A percentile compares a stretch with the other conserved stretches of the same genome.
phyloP scores from a whole-genome alignment of 2,888 invertebrate genomes.

The Pegoplata infirma region DNA sequence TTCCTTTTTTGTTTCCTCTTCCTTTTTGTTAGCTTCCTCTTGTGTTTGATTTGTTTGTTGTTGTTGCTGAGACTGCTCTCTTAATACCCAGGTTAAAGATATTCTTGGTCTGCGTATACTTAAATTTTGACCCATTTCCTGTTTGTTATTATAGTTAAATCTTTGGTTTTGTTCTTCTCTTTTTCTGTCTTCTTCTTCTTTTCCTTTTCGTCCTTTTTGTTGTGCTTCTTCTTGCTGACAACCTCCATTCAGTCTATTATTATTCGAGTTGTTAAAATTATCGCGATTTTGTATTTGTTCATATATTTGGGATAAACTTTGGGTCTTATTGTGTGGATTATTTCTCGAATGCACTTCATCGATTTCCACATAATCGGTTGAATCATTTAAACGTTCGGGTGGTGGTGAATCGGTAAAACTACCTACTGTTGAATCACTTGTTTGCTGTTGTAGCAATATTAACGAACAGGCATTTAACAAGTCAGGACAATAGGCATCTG shows the following conservation, averaged over 20 bases:
- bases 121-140: constrained; percentile 80
- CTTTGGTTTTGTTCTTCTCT: constrained; percentile 67
- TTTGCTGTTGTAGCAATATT: constrained; percentile 71
- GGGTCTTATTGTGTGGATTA: constrained; percentile 21
- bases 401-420: constrained; percentile 71
- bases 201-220: constrained; percentile 3
- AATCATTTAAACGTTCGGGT: constrained; percentile 58
- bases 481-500: constrained; percentile 77
- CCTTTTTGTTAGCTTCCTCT: constrained; percentile 57
- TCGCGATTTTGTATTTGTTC: constrained; percentile 21
- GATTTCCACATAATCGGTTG: constrained; percentile 76
- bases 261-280: background rate
- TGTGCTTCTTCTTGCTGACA: too few relatives aligned
- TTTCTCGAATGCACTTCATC: constrained; percentile 67
- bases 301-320: constrained; percentile 60
- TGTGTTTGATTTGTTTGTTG: constrained; percentile 65
- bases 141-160: constrained; percentile 61
- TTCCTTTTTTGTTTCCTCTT: constrained; percentile 33
- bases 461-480: constrained; percentile 75
- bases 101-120: constrained; percentile 82
- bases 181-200: constrained; percentile 41
- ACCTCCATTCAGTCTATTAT: constrained; percentile 54
- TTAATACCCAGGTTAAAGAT: constrained; percentile 87
- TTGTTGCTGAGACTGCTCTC: constrained; percentile 80
- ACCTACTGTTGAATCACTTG: constrained; percentile 73